phyloP scores from a whole-genome alignment of 2,113 vertebrate genomes.

The Mungos mungo region DNA sequence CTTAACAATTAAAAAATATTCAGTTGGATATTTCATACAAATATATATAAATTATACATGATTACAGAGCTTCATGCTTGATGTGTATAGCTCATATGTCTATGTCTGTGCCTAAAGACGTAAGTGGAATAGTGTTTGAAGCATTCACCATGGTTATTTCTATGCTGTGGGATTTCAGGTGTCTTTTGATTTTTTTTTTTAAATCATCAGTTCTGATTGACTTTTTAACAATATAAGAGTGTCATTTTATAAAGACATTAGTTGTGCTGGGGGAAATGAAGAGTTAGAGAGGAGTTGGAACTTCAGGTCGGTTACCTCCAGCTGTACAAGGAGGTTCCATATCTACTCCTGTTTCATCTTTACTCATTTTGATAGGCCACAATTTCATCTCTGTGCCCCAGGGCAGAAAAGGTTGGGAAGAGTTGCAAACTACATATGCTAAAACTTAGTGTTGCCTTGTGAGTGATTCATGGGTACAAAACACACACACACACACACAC shows the following conservation, averaged over 20 bases:
- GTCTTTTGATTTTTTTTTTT: constrained; percentile 26
- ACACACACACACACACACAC: not conserved
- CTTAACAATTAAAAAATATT: constrained; percentile 30
- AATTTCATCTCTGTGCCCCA: not conserved
- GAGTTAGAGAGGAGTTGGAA: no score
- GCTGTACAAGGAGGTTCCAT: not conserved
- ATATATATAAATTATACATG: not conserved
- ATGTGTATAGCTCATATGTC: not conserved
- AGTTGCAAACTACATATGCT: not conserved
- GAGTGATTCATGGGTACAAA: not conserved
- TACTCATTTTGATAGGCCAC: not conserved
- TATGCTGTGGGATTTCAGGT: not conserved
- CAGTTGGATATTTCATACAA: not conserved
- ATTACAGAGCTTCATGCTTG: not conserved
- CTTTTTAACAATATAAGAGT: not conserved
- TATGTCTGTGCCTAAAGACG: not conserved
- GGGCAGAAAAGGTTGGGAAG: not conserved
- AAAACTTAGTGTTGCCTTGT: not conserved
- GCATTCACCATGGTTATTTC: not conserved
- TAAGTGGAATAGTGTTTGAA: not conserved
- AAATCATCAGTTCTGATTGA: not conserved
- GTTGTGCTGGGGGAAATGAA: not conserved
- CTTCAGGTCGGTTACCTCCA: not conserved
- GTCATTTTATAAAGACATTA: not conserved
- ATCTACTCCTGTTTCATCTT: not conserved